These are phyloP conservation scores for Cyanoliseus patagonus DNA, from an alignment of 2,113 vertebrate species.

Conservation along the genomic window DNA sequence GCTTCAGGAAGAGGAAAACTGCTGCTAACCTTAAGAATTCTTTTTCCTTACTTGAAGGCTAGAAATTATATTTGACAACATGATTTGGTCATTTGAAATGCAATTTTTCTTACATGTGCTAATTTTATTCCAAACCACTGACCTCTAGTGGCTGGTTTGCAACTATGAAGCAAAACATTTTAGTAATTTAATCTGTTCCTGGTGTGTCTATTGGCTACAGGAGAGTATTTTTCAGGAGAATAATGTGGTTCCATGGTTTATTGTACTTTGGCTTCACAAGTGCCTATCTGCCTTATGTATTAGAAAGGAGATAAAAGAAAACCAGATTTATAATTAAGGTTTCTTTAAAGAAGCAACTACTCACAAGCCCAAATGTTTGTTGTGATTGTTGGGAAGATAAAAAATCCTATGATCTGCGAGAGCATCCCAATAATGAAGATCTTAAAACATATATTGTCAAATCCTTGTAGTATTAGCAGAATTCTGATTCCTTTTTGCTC, in stretches of 20 bases:
- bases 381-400: not conserved
- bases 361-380: not conserved
- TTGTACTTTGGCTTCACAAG: not conserved
- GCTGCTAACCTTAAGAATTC: not conserved
- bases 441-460: not conserved
- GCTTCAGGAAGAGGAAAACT: not conserved
- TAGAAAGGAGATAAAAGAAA: not conserved
- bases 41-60: not conserved
- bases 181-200: not conserved
- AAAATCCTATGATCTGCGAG: not conserved
- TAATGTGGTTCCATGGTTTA: not conserved
- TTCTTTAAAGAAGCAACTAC: not conserved
- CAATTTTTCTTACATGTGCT: not conserved
- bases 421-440: not conserved
- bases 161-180: not conserved
- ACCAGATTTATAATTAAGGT: not conserved
- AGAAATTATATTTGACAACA: not conserved
- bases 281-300: not conserved
- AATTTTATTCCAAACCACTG: conserved; percentile 9
- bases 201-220: not conserved
- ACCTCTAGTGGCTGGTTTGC: conserved; percentile 39
- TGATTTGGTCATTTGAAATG: not conserved
- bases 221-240: not conserved
- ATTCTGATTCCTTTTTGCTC: not conserved
- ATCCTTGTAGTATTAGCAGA: not conserved